Percentiles rank a stretch among this genome's conserved stretches.
Conservation (phyloP, 30 jellyfish, hydroid and myxozoan genomes). For the Hydra vulgaris region DNA sequence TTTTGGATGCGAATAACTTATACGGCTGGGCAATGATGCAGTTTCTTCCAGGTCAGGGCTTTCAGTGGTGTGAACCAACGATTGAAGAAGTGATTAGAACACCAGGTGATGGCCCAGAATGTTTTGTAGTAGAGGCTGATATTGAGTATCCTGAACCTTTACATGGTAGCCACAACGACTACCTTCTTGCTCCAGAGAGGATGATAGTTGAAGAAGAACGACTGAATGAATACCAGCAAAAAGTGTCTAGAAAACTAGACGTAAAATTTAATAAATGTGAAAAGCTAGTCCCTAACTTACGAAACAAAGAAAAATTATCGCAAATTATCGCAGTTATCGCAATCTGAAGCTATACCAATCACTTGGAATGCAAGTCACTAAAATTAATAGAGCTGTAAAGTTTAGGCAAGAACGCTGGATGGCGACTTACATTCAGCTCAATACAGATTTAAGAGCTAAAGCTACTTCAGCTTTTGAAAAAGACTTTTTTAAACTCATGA, state of each 20-base stretch:
- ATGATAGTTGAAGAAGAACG: neutral
- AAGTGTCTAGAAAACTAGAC: neutral
- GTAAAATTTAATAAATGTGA: too few relatives aligned
- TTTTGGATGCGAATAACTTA: neutral
- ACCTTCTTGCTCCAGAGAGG: neutral
- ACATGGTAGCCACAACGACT: neutral
- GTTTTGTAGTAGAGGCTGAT: neutral
- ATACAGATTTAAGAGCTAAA: neutral
- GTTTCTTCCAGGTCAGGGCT: neutral
- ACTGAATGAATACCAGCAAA: neutral
- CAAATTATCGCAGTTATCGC: too few relatives aligned
- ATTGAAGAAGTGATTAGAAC: neutral
- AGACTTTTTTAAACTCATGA: conserved; percentile 51
- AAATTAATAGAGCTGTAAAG: too few relatives aligned
- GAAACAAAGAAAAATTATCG: too few relatives aligned
- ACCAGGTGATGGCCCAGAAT: neutral
- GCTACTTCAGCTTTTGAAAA: neutral
- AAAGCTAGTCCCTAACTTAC: too few relatives aligned
- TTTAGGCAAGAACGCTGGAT: too few relatives aligned
- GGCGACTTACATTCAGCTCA: neutral
- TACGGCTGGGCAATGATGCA: neutral
- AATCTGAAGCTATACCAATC: too few relatives aligned
- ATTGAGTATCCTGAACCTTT: neutral
- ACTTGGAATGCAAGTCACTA: too few relatives aligned
- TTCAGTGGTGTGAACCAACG: neutral